Conservation (phyloP, 2,797 vertebrate species). For the Natrix natrix region DNA sequence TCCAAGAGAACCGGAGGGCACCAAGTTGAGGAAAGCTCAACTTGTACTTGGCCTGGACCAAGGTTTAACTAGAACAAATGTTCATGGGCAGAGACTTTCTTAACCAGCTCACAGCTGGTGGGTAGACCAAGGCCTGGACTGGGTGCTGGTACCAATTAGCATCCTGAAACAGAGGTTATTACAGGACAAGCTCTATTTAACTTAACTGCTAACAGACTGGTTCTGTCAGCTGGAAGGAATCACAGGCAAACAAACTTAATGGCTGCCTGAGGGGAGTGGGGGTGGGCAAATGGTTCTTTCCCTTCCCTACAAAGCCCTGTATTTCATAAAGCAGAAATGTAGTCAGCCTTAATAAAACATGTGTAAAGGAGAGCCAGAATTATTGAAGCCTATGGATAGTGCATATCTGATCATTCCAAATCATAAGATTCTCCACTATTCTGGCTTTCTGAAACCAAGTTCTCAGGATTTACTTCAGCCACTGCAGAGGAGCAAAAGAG, state of each 20-base stretch:
- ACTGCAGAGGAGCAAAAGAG: constrained; percentile 40
- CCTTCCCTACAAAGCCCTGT: constrained; percentile 24
- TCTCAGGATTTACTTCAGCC: constrained; percentile 36
- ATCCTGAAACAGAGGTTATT: constrained; percentile 63
- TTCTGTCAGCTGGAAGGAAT: constrained; percentile 73
- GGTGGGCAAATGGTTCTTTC: constrained; percentile 33
- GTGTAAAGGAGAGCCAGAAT: not conserved
- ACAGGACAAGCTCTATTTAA: constrained; percentile 70
- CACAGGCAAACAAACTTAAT: constrained; percentile 64
- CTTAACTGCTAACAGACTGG: constrained; percentile 68
- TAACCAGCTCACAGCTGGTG: constrained; percentile 3
- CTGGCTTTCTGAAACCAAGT: constrained; percentile 16
- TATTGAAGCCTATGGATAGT: not conserved
- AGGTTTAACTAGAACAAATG: not conserved
- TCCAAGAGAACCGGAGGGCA: not conserved
- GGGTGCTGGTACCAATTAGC: constrained; percentile 68
- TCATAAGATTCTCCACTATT: not conserved
- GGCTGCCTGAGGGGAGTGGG: constrained; percentile 50
- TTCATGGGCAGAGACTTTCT: not conserved
- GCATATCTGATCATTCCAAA: not conserved
- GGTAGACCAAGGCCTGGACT: constrained; percentile 42
- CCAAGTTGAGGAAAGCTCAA: not conserved
- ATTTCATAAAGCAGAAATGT: constrained; percentile 57
- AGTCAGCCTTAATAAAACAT: constrained; percentile 42
- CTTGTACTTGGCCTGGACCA: not conserved